Evolutionary conservation across 2,797 vertebrate genomes (phyloP).

Genomic region (Phalloptychus januarius): DNA sequence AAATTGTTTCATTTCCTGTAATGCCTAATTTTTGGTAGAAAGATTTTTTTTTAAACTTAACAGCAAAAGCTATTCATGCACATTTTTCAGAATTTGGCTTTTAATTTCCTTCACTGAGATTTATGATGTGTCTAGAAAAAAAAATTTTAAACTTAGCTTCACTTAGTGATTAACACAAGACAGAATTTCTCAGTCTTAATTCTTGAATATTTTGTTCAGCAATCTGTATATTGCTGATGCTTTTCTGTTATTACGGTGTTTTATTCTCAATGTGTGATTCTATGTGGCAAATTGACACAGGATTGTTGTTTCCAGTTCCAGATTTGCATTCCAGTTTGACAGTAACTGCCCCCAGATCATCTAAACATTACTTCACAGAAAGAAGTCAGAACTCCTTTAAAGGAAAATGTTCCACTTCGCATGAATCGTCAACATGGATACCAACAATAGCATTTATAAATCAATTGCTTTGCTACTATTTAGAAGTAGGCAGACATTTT

Average conservation of each 20-base stretch:
- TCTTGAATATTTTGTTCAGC: neutral
- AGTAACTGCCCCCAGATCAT: constrained; percentile 26
- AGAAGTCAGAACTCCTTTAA: constrained; percentile 31
- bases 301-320: constrained; percentile 32
- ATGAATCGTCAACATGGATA: constrained; percentile 6
- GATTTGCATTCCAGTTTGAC: constrained; percentile 45
- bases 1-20: too few species aligned
- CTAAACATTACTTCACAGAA: constrained; percentile 29
- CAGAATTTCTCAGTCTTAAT: neutral
- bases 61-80: neutral
- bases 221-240: neutral
- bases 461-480: neutral
- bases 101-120: neutral
- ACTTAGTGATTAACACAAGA: neutral
- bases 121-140: neutral
- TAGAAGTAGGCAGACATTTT: neutral
- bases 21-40: neutral
- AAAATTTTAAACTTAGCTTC: neutral
- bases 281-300: neutral
- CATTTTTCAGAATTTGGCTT: neutral
- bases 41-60: neutral
- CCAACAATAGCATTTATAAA: neutral
- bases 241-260: neutral
- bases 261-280: neutral
- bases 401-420: constrained; percentile 18